A percentile compares a stretch with the other conserved stretches of the same genome.
These are phyloP conservation scores for Pogoniulus pusillus DNA, from an alignment of 2,797 vertebrate species.

Conservation along the genomic window DNA sequence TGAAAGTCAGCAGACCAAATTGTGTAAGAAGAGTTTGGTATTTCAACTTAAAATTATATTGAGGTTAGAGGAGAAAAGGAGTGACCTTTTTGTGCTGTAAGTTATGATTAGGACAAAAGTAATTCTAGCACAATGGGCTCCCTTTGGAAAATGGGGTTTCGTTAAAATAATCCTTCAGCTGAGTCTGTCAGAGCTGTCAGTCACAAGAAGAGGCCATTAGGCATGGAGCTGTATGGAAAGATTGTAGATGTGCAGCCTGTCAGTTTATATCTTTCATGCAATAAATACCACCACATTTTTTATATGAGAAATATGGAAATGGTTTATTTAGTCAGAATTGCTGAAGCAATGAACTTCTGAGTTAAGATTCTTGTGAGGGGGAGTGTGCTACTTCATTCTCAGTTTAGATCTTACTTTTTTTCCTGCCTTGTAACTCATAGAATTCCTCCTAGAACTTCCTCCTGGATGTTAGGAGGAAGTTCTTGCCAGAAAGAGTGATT, in stretches of 20 bases:
- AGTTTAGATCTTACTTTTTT: neutral
- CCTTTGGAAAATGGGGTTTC: slow-evolving; percentile 23
- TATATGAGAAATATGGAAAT: neutral
- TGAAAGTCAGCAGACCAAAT: slow-evolving; percentile 30
- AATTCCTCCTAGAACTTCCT: too few relatives aligned
- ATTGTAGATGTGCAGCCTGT: neutral
- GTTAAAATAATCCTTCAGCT: slow-evolving; percentile 46
- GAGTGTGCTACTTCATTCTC: neutral
- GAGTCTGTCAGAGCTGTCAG: slow-evolving; percentile 41
- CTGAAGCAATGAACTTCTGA: neutral
- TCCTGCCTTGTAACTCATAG: neutral
- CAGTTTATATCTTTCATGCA: neutral
- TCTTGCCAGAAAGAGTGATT: too few relatives aligned
- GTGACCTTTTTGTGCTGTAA: slow-evolving; percentile 11
- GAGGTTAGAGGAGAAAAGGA: slow-evolving; percentile 22
- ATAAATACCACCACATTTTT: neutral
- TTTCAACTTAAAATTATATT: slow-evolving; percentile 41
- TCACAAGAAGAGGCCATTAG: slow-evolving; percentile 11
- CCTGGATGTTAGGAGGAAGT: too few relatives aligned
- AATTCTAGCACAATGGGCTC: slow-evolving; percentile 11
- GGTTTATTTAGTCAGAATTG: neutral
- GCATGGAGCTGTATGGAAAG: neutral
- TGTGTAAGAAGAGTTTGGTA: slow-evolving; percentile 4
- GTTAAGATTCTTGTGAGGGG: neutral
- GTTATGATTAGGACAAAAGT: slow-evolving; percentile 36